These are phyloP conservation scores for Aurelia aurita DNA, from an alignment of 30 jellyfish, hydroid and myxozoan species.

Conservation along the genomic window DNA sequence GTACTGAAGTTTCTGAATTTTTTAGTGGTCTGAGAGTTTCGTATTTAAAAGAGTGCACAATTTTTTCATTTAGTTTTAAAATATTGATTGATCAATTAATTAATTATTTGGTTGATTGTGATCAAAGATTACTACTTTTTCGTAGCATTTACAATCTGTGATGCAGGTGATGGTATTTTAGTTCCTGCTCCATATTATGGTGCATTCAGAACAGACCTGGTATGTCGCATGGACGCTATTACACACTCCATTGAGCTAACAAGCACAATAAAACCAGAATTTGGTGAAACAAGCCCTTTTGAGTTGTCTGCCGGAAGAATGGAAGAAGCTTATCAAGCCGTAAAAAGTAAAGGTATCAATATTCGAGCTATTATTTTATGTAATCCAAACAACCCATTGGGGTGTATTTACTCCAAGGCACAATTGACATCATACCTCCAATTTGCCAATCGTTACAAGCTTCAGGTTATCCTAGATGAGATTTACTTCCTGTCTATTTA, in stretches of 20 bases:
- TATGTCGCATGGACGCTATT: conserved; percentile 47
- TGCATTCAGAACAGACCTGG: conserved; percentile 72
- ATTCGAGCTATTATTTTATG: conserved; percentile 60
- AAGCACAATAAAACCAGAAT: conserved; percentile 19
- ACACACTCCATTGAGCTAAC: conserved; percentile 63
- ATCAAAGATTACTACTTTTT: background rate
- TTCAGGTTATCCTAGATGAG: conserved; percentile 81
- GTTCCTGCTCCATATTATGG: conserved; percentile 89
- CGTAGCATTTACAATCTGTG: conserved; percentile 54
- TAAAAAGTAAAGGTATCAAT: conserved; percentile 31
- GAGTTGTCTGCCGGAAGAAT: conserved; percentile 68
- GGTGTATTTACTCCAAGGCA: conserved; percentile 62
- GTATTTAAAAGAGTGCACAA: too few relatives aligned
- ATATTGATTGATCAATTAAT: too few relatives aligned
- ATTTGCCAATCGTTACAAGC: conserved; percentile 50
- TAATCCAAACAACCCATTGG: conserved; percentile 90
- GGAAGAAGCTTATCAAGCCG: conserved; percentile 59
- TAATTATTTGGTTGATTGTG: background rate
- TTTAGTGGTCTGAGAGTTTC: too few relatives aligned
- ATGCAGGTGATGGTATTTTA: conserved; percentile 83
- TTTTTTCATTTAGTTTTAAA: too few relatives aligned
- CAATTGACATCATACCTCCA: conserved; percentile 30
- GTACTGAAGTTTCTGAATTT: too few relatives aligned
- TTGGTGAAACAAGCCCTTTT: conserved; percentile 65
- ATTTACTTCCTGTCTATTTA: conserved; percentile 66